Conservation (phyloP, 2,797 vertebrate species). For the Trachops cirrhosus region DNA sequence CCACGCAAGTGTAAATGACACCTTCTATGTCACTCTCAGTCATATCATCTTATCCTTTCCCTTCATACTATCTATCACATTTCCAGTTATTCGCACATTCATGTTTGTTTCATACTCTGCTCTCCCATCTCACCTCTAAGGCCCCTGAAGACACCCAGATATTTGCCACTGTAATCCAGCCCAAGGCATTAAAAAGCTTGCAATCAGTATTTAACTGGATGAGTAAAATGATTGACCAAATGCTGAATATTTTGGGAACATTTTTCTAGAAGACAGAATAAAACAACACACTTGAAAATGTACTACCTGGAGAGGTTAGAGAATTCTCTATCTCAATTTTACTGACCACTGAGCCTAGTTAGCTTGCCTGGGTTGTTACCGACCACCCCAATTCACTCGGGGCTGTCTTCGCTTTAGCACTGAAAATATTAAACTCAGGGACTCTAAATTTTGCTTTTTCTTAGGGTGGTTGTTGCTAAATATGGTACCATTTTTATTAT, state of each 20-base stretch:
- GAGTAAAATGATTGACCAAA: background rate
- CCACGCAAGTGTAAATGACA: background rate
- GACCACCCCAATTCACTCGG: background rate
- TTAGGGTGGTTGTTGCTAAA: background rate
- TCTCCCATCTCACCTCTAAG: background rate
- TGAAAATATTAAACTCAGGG: background rate
- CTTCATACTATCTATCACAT: background rate
- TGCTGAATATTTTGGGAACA: background rate
- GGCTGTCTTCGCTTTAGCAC: background rate
- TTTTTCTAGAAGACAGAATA: background rate
- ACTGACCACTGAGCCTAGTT: background rate
- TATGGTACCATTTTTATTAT: background rate
- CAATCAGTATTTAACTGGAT: background rate
- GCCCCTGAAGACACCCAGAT: background rate
- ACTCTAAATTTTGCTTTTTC: background rate
- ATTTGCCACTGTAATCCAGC: background rate
- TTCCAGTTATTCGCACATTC: background rate
- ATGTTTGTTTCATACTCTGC: background rate
- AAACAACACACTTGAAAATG: constrained; percentile 1
- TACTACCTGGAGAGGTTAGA: background rate
- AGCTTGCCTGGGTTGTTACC: background rate
- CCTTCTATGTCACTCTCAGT: background rate
- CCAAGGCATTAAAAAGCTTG: background rate
- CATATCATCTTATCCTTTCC: background rate
- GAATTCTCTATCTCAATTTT: background rate